Evolutionary conservation across 2,797 vertebrate species (phyloP), one percentile per base, ranked within the genome.

Genomic region (Cryptoblepharus egeriae): DNA sequence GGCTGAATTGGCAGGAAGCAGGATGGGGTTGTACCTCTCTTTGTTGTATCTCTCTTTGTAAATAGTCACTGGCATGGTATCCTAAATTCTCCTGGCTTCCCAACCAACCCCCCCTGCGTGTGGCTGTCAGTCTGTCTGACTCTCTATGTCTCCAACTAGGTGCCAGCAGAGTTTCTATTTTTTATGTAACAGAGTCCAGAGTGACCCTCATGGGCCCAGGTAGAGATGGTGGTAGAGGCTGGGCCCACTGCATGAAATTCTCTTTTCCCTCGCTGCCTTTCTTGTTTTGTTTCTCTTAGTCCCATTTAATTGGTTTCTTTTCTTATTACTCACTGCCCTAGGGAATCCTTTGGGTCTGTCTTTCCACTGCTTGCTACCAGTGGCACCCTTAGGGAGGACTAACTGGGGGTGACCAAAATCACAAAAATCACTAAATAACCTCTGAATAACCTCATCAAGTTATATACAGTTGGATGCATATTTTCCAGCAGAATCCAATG

Each of bases 241-340:
- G 85, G 91, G 93, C 90, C 93, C 92, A 87, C 11, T 94, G 94
- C 95, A 96, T 95, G 95, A 94, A 92, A 89, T 90, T 89, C 84
- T 87, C 76, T 73, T 77, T 0, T 81, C 90, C 89, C 90, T 90
- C 30, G 74, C 84, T 88, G 39, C 55, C 80, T 49, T 89, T 88
- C 91, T 91, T 90, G 87, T 80, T 90, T 90, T 91, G n/a, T n/a
- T 91, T 83, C 84, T 89, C 9, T 57, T 64, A n/a, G 30, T 55
- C 49, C 28, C 26, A 45, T 49, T 49, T 39, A 24, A 68, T 68
- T n/a, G 0, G 28, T 78, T 83, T 78, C 5, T 72, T 83, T 65
- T 28, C 45, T 45, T 42, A 58, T 22, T 85, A 81, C 83, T 87
- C 84, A 85, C 92, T 90, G 87, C 83, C 87, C 83, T 80, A 83